These are phyloP conservation scores for Catamblyrhynchus diadema DNA, from an alignment of 2,797 vertebrate genomes.

Conservation along the genomic window DNA sequence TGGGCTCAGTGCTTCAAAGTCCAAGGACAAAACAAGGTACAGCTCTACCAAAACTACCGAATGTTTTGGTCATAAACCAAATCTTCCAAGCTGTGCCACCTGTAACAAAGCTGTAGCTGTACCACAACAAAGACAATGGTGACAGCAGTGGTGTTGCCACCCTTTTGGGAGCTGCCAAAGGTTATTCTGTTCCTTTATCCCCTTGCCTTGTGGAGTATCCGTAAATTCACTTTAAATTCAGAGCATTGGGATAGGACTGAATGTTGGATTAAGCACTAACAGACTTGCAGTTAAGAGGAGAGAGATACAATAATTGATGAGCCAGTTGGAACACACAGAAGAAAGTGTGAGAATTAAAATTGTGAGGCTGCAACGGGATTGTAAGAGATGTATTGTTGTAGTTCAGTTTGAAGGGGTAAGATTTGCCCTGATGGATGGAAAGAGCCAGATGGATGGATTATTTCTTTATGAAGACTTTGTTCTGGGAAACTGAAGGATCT, in stretches of 20 bases:
- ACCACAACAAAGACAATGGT: not conserved
- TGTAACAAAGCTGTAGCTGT: not conserved
- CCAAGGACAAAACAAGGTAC: not conserved
- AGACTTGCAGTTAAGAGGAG: not conserved
- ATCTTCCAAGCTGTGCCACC: not conserved
- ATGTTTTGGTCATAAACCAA: not conserved
- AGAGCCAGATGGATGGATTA: not conserved
- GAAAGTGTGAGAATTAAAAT: not conserved
- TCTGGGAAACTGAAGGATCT: not conserved
- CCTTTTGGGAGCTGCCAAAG: not conserved
- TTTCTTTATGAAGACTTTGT: not conserved
- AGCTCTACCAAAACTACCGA: not conserved
- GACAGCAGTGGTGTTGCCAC: not conserved
- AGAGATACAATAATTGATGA: not conserved
- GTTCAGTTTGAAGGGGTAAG: not conserved
- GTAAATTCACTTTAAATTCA: not conserved
- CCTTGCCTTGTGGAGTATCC: fast-evolving
- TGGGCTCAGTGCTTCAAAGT: not conserved
- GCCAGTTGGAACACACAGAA: not conserved
- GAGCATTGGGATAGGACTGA: not conserved
- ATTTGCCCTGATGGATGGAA: not conserved
- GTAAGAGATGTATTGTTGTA: not conserved
- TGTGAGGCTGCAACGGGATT: not conserved
- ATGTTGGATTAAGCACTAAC: not conserved
- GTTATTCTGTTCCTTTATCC: not conserved